These are phyloP conservation scores for Jacana jacana DNA, from an alignment of 2,113 vertebrate species.

Conservation along the genomic window DNA sequence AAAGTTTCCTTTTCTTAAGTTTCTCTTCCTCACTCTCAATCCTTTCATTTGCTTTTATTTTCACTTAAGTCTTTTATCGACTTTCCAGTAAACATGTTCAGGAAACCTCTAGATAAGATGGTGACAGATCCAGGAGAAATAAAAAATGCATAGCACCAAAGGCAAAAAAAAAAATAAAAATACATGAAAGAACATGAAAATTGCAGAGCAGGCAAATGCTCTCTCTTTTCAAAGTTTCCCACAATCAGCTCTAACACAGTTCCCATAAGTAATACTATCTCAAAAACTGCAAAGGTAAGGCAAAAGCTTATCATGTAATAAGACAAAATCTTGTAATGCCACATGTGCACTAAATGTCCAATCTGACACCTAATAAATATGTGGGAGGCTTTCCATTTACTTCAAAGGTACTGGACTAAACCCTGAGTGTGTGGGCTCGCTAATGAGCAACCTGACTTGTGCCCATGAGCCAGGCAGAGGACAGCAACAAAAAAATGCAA, in stretches of 20 bases:
- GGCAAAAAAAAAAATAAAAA: background rate
- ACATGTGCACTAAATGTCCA: background rate
- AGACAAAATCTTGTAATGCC: background rate
- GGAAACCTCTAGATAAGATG: conserved; percentile 19
- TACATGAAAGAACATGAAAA: background rate
- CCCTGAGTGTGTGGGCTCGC: background rate
- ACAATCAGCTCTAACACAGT: background rate
- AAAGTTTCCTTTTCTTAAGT: background rate
- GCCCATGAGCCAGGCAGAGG: background rate
- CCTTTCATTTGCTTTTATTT: background rate
- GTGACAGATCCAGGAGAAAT: background rate
- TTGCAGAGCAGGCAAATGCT: background rate
- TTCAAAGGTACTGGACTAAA: conserved; percentile 4
- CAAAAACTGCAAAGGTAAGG: background rate
- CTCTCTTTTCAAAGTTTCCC: background rate
- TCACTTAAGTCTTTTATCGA: background rate
- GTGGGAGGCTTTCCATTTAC: background rate
- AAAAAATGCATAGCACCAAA: conserved; percentile 18
- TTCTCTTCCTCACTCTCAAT: background rate
- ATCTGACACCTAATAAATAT: conserved; percentile 8
- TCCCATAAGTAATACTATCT: background rate
- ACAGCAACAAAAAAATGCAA: background rate
- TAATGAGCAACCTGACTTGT: conserved; percentile 17
- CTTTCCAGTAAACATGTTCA: background rate
- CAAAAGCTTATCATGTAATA: conserved; percentile 1